These are phyloP conservation scores for Lasioglossum morio DNA, from an alignment of 2,888 invertebrate species.

Conservation along the genomic window DNA sequence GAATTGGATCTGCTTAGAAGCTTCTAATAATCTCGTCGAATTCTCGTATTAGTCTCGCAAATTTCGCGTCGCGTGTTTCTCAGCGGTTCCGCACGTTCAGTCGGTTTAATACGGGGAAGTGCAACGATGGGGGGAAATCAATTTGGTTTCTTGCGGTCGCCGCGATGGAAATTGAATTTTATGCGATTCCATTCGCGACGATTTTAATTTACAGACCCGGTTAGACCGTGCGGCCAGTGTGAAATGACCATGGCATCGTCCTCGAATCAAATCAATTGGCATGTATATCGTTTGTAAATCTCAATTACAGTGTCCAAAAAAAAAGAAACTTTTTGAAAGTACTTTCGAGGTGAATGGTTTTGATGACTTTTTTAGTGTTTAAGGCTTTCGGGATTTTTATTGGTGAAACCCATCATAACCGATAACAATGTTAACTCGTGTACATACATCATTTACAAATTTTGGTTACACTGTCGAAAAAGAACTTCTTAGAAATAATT, in stretches of 20 bases:
- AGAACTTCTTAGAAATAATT: too few species aligned
- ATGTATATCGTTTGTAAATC: background rate
- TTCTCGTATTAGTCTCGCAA: constrained; percentile 46
- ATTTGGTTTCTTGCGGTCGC: constrained; percentile 27
- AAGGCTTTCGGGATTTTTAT: too few species aligned
- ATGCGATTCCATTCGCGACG: constrained; percentile 19
- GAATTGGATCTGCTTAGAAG: constrained; percentile 50
- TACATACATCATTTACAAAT: too few species aligned
- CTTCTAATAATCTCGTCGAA: constrained; percentile 43
- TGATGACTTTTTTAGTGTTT: too few species aligned
- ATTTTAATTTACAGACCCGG: constrained; percentile 27
- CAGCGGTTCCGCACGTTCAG: background rate
- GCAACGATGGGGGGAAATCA: constrained; percentile 9
- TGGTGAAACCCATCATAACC: too few species aligned
- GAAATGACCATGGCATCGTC: constrained; percentile 1
- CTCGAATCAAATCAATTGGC: background rate
- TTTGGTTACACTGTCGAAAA: too few species aligned
- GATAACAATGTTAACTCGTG: too few species aligned
- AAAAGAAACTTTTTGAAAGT: background rate
- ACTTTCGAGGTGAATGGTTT: background rate
- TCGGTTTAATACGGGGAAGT: constrained; percentile 4
- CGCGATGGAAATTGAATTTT: constrained; percentile 33
- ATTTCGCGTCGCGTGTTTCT: constrained; percentile 7
- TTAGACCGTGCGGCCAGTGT: constrained; percentile 6
- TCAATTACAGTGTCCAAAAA: background rate